Conservation (phyloP, 2,888 invertebrate species). For the Drosophila meridiana region DNA sequence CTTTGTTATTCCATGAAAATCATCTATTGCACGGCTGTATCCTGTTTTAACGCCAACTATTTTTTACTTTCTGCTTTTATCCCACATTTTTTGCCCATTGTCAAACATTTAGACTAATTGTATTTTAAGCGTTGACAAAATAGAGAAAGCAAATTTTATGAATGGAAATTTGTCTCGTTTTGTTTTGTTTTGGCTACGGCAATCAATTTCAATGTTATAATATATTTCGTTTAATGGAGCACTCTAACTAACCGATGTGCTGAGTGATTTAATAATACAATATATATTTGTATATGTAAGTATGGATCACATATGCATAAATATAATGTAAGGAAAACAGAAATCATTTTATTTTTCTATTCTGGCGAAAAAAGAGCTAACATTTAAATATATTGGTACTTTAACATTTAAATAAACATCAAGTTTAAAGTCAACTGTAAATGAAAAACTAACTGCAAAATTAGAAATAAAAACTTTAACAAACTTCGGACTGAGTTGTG, state of each 20-base stretch:
- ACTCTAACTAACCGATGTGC: not conserved
- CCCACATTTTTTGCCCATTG: not conserved
- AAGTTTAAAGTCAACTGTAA: too few species aligned
- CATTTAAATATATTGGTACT: too few species aligned
- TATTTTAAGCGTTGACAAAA: constrained; percentile 27
- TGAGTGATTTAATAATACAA: not conserved
- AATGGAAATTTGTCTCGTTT: not conserved
- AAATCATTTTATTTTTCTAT: not conserved
- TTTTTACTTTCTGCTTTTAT: not conserved
- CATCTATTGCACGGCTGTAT: constrained; percentile 14
- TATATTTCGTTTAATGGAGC: not conserved
- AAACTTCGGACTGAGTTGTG: too few species aligned
- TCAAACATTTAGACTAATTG: constrained; percentile 40
- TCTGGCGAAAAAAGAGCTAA: too few species aligned
- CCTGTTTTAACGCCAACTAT: constrained; percentile 22
- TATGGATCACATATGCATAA: not conserved
- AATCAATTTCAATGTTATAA: not conserved
- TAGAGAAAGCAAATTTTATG: not conserved
- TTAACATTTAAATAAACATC: too few species aligned
- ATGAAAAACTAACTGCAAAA: not conserved
- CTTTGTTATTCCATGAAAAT: constrained; percentile 2
- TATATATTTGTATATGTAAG: not conserved
- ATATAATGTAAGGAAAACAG: not conserved
- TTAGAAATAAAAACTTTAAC: too few species aligned
- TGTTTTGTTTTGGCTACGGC: not conserved